These are phyloP conservation scores for Chironex yamaguchii DNA, from an alignment of 30 jellyfish, hydroid and myxozoan species.

Conservation along the genomic window DNA sequence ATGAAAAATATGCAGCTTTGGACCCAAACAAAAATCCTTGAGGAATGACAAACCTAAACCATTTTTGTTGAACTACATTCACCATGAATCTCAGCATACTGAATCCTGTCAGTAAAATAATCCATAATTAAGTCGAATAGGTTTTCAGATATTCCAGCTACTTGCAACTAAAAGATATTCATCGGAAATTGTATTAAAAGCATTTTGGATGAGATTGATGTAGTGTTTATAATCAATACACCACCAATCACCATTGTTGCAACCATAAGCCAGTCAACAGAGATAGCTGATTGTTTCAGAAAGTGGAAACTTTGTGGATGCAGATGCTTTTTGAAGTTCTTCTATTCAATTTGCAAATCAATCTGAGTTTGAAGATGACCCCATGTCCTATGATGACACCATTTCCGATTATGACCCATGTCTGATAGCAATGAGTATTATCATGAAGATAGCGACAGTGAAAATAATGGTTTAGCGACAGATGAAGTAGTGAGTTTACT, in stretches of 20 bases:
- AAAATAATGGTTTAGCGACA: no score
- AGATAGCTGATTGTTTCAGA: constrained; percentile 40
- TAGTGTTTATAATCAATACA: constrained; percentile 47
- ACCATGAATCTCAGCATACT: constrained; percentile 61
- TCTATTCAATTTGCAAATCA: no score
- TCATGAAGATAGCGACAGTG: no score
- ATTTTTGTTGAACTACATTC: constrained; percentile 31
- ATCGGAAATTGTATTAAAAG: constrained; percentile 55
- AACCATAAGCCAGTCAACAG: no score
- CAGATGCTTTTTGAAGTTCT: no score
- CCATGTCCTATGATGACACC: no score
- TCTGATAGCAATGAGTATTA: no score
- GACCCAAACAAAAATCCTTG: constrained; percentile 74
- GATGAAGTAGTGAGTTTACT: no score
- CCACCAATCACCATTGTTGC: no score
- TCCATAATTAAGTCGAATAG: constrained; percentile 32
- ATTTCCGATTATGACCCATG: no score
- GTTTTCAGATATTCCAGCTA: constrained; percentile 71
- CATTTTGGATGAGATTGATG: constrained; percentile 40
- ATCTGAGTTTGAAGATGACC: no score
- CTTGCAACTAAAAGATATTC: constrained; percentile 23
- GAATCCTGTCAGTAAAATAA: constrained; percentile 67
- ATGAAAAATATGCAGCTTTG: constrained; percentile 20
- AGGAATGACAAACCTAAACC: constrained; percentile 57
- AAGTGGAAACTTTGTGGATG: no score